A percentile compares a stretch with the other conserved stretches of the same genome.
Conservation (phyloP, 2,888 invertebrate species). For the Bruchidius siliquastri region DNA sequence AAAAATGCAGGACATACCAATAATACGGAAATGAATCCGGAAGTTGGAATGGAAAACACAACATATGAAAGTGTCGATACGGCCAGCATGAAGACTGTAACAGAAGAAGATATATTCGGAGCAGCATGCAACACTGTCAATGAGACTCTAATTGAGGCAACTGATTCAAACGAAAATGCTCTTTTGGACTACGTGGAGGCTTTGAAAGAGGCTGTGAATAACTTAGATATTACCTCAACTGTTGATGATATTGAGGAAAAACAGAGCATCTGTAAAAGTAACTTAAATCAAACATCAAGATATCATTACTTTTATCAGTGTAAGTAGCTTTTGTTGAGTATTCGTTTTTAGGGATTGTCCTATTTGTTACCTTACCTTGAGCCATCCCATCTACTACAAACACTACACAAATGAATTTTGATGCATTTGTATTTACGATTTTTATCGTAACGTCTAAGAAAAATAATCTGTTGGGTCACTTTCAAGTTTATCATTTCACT, state of each 20-base stretch:
- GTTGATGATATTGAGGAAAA: background rate
- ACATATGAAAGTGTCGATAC: background rate
- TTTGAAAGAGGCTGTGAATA: constrained; percentile 6
- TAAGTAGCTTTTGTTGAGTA: constrained; percentile 40
- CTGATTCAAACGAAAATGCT: background rate
- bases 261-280: constrained; percentile 3
- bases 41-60: background rate
- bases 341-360: too few relatives aligned
- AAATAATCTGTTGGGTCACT: too few relatives aligned
- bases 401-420: too few relatives aligned
- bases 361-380: too few relatives aligned
- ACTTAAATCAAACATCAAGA: constrained; percentile 42
- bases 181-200: background rate
- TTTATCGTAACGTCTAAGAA: too few relatives aligned
- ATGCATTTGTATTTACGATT: too few relatives aligned
- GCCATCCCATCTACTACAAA: too few relatives aligned
- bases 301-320: constrained; percentile 82
- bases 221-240: constrained; percentile 7
- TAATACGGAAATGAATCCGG: background rate
- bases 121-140: background rate
- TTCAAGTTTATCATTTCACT: too few relatives aligned
- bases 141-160: background rate
- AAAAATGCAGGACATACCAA: background rate
- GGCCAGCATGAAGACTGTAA: background rate
- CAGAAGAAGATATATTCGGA: background rate